Evolutionary conservation across 2,888 invertebrate genomes (phyloP).

Genomic region (Apotomis turbidana): DNA sequence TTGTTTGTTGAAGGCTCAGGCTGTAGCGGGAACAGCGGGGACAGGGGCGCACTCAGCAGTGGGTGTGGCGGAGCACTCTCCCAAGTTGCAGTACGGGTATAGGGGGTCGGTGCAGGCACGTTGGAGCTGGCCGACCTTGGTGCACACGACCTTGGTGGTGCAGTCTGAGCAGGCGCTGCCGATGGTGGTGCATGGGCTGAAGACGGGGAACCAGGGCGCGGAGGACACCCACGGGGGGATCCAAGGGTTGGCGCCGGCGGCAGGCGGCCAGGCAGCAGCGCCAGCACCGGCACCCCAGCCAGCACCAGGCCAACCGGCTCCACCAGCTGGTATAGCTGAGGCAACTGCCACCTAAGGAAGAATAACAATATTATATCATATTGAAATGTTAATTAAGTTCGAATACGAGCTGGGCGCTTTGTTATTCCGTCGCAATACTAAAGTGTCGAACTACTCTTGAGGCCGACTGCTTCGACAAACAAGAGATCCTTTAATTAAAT

Average conservation of each 20-base stretch:
- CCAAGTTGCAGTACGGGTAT: conserved; percentile 73
- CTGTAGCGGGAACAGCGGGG: conserved; percentile 41
- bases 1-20: conserved; percentile 41
- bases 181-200: conserved; percentile 66
- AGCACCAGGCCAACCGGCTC: conserved; percentile 48
- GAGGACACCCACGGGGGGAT: conserved; percentile 73
- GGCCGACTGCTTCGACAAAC: too few relatives aligned
- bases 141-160: conserved; percentile 69
- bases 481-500: too few relatives aligned
- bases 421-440: too few relatives aligned
- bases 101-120: conserved; percentile 70
- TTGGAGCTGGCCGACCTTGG: conserved; percentile 69
- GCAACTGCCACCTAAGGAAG: conserved; percentile 61
- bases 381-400: too few relatives aligned
- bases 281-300: conserved; percentile 44
- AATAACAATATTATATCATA: background rate
- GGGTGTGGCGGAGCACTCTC: conserved; percentile 76
- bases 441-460: too few relatives aligned
- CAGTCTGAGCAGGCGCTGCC: conserved; percentile 70
- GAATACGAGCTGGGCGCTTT: too few relatives aligned
- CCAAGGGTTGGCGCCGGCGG: conserved; percentile 62
- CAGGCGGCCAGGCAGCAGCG: background rate
- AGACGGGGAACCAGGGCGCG: conserved; percentile 73
- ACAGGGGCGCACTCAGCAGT: conserved; percentile 63
- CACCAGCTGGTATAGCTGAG: conserved; percentile 59